These are phyloP conservation scores for Anguilla anguilla DNA, from an alignment of 2,797 vertebrate species.

Conservation along the genomic window DNA sequence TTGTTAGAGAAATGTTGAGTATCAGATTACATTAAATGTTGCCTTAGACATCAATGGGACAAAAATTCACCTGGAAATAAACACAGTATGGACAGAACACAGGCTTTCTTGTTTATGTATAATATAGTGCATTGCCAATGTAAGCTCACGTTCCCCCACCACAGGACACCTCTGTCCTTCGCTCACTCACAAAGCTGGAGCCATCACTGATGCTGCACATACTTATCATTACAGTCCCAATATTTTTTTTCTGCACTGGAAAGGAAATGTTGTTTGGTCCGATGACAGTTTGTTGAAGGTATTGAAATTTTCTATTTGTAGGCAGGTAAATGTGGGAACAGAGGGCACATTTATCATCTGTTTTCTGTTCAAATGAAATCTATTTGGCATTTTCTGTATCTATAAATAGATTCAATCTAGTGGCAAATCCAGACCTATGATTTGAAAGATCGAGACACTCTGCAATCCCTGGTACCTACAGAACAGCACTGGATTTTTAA, in stretches of 20 bases:
- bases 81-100: conserved; percentile 2
- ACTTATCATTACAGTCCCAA: conserved; percentile 3
- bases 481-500: not conserved
- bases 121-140: conserved; percentile 21
- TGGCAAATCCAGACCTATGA: not conserved
- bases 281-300: not conserved
- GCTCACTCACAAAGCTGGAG: conserved; percentile 13
- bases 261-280: conserved; percentile 3
- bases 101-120: conserved; percentile 18
- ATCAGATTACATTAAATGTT: conserved; percentile 21
- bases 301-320: not conserved
- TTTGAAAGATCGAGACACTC: conserved; percentile 4
- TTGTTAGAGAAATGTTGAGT: conserved; percentile 11
- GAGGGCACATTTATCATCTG: not conserved
- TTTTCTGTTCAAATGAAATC: not conserved
- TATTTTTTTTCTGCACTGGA: conserved; percentile 13
- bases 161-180: conserved; percentile 21
- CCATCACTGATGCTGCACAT: conserved; percentile 17
- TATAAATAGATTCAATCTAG: conserved; percentile 18
- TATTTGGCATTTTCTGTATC: conserved; percentile 9
- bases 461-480: not conserved
- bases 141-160: conserved; percentile 10
- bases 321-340: not conserved
- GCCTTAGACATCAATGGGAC: conserved; percentile 26
- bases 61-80: conserved; percentile 8